Evolutionary conservation across 2,888 invertebrate genomes (phyloP), one percentile per base, ranked within the genome.

Genomic region (Cephus pulcher): DNA sequence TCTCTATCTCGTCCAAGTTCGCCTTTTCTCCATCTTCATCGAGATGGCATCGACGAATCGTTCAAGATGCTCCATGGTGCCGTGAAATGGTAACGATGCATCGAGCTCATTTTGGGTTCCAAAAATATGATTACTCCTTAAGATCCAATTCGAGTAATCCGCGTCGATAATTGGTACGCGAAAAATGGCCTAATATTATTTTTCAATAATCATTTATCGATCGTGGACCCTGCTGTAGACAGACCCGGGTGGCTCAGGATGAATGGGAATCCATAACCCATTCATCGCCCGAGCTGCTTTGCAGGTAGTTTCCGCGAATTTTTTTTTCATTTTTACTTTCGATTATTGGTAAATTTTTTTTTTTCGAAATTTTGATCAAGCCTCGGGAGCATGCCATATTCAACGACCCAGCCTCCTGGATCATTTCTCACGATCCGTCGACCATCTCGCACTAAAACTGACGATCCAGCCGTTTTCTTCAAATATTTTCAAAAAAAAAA

Each of bases 231-330:
- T 71, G 32, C 12, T 32, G 71, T 15, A 33, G 71, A 71, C 78
- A 76, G 69, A 78, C 74, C 69, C 79, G 79, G 76, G 79, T 73
- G 79, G 79, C 79, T 79, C 79, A 79, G 79, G 76, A 79, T 76
- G 79, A n/a, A 69, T 35, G 69, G 40, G 33, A 15, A 34, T n/a
- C 37, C 69, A 32, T n/a, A 75, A 35, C 35, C 69, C 69, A 37
- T 56, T 68, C 79, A 76, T 79, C 79, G 79, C 79, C 79, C 79
- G 79, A 76, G 68, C 34, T 76, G 73, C 76, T 32, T 15, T 23
- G 35, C 78, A 35, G 34, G 23, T 40, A 40, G 56, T 69, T 68
- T 56, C 74, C 37, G 56, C 23, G 9, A 56, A 4, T 33, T 15
- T 40, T 73, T 32, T 76, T 73, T n/a, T 34, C 15, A 76, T 30